Evolutionary conservation across 2,888 invertebrate genomes (phyloP).

Genomic region (Nyleta sp.): DNA sequence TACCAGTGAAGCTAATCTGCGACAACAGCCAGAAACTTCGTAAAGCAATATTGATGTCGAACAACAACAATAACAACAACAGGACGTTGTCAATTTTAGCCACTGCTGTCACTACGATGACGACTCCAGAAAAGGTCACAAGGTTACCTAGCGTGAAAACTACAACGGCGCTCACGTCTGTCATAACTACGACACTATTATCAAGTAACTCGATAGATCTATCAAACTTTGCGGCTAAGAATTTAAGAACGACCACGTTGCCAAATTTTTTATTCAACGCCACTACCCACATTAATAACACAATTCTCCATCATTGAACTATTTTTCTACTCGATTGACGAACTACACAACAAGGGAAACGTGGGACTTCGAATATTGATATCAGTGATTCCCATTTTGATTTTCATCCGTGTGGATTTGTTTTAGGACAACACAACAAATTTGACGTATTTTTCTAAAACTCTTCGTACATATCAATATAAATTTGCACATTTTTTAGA

Average conservation of each 20-base stretch:
- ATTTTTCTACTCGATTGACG: slow-evolving; percentile 49
- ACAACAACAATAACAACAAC: slow-evolving; percentile 68
- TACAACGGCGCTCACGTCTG: slow-evolving; percentile 70
- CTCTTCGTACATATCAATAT: slow-evolving; percentile 55
- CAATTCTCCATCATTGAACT: slow-evolving; percentile 68
- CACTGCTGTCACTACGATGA: slow-evolving; percentile 69
- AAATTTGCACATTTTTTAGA: slow-evolving; percentile 37
- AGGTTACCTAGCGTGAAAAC: slow-evolving; percentile 70
- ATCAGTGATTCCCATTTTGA: slow-evolving; percentile 12
- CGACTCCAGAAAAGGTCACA: slow-evolving; percentile 70
- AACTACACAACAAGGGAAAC: background rate
- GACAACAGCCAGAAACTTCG: slow-evolving; percentile 62
- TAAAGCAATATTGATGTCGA: slow-evolving; percentile 65
- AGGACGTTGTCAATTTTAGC: slow-evolving; percentile 71
- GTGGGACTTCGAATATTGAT: slow-evolving; percentile 10
- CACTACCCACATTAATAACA: slow-evolving; percentile 73
- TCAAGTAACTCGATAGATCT: slow-evolving; percentile 71
- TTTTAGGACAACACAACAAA: slow-evolving; percentile 12
- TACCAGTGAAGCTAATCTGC: slow-evolving; percentile 78
- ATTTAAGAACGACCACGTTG: slow-evolving; percentile 71
- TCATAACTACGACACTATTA: slow-evolving; percentile 71
- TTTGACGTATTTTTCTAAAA: slow-evolving; percentile 57
- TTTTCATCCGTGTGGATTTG: slow-evolving; percentile 1
- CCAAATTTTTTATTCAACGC: slow-evolving; percentile 73
- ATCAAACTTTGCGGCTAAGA: slow-evolving; percentile 68